phyloP scores from a whole-genome alignment of 2,113 vertebrate species.

The Gila orcuttii region DNA sequence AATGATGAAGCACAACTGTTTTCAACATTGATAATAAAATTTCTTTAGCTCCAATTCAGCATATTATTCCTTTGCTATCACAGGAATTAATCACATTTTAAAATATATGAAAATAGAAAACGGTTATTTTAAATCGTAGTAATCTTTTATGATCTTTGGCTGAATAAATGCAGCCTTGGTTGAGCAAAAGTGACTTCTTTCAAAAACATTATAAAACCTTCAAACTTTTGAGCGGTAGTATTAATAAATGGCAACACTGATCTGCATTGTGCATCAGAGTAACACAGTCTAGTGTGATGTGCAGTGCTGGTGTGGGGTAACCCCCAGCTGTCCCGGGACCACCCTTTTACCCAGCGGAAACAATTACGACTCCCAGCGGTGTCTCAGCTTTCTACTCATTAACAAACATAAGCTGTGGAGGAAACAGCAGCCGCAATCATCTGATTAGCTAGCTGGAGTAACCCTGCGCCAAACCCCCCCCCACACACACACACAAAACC shows the following conservation, averaged over 20 bases:
- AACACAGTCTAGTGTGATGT: not conserved
- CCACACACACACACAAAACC: slow-evolving; percentile 13
- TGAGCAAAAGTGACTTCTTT: not conserved
- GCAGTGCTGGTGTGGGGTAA: not conserved
- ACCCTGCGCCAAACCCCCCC: slow-evolving; percentile 38
- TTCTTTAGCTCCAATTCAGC: not conserved
- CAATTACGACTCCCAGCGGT: slow-evolving; percentile 47
- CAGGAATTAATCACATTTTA: no score
- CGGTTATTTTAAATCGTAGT: not conserved
- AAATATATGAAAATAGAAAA: no score
- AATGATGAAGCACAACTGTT: not conserved
- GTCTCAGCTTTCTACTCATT: slow-evolving; percentile 52
- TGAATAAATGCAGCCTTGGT: not conserved
- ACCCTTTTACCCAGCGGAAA: slow-evolving; percentile 53
- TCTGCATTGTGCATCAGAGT: not conserved
- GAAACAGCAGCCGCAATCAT: slow-evolving; percentile 8
- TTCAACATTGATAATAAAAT: not conserved
- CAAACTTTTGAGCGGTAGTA: not conserved
- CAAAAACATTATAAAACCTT: not conserved
- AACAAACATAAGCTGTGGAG: slow-evolving; percentile 54
- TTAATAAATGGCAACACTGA: not conserved
- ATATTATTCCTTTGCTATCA: not conserved
- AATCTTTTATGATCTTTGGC: not conserved
- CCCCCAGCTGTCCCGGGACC: slow-evolving; percentile 50
- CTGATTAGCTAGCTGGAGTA: slow-evolving; percentile 27